These are phyloP conservation scores for Eudasyphora cyanicolor DNA, from an alignment of 2,888 invertebrate species.

Conservation along the genomic window DNA sequence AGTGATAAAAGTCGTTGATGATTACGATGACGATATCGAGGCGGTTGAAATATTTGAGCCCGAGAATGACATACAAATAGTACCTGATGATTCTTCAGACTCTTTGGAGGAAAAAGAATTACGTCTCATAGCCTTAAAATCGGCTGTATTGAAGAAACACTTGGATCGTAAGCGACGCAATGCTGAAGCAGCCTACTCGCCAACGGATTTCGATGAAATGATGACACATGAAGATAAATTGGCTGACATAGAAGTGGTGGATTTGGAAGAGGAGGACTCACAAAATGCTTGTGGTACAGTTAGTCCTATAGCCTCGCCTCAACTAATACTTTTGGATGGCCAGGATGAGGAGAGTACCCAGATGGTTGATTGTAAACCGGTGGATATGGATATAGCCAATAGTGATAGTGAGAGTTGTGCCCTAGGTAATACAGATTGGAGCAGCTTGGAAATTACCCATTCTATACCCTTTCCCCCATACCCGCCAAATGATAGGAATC, in stretches of 20 bases:
- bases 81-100: conserved; percentile 62
- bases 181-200: conserved; percentile 78
- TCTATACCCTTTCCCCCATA: conserved; percentile 4
- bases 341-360: conserved; percentile 49
- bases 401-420: conserved; percentile 75
- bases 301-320: conserved; percentile 78
- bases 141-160: conserved; percentile 78
- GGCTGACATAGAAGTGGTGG: conserved; percentile 68
- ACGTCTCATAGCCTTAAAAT: conserved; percentile 79
- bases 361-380: conserved; percentile 73
- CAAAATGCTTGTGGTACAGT: conserved; percentile 72
- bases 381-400: conserved; percentile 79
- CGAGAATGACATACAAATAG: conserved; percentile 46
- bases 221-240: conserved; percentile 68
- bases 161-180: conserved; percentile 76
- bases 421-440: conserved; percentile 35
- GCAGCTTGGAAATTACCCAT: background rate
- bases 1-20: conserved; percentile 4
- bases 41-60: conserved; percentile 52
- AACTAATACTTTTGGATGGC: conserved; percentile 65
- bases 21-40: conserved; percentile 55
- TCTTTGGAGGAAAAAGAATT: conserved; percentile 73
- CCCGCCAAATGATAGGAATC: background rate
- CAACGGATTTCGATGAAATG: conserved; percentile 78
- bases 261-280: conserved; percentile 69